phyloP scores from a whole-genome alignment of 2,888 invertebrate genomes.

The Tinea trinotella region DNA sequence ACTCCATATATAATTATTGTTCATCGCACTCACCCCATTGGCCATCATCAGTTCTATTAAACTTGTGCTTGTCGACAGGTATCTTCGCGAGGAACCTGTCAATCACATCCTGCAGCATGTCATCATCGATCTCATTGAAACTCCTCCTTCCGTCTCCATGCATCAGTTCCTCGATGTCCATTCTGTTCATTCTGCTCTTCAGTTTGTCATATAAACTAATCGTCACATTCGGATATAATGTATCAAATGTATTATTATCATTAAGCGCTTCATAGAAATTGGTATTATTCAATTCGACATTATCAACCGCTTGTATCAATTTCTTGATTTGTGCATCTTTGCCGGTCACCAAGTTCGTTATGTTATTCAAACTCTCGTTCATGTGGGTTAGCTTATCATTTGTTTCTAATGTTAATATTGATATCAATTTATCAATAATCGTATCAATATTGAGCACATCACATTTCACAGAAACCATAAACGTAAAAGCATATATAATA shows the following conservation, averaged over 20 bases:
- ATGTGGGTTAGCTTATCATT: constrained; percentile 37
- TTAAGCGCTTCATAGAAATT: constrained; percentile 44
- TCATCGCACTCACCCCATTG: constrained; percentile 47
- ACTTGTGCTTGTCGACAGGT: constrained; percentile 42
- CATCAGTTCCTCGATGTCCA: constrained; percentile 45
- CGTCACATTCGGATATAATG: constrained; percentile 31
- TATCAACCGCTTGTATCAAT: constrained; percentile 31
- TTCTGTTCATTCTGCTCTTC: constrained; percentile 54
- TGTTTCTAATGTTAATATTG: constrained; percentile 19
- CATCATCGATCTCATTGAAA: constrained; percentile 26
- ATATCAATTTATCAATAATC: neutral
- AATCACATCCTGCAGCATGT: constrained; percentile 35
- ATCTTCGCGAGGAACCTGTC: constrained; percentile 46
- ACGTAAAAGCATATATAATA: too few relatives aligned
- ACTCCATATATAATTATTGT: neutral
- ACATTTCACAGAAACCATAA: too few relatives aligned
- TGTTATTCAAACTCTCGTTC: constrained; percentile 38
- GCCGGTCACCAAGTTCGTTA: constrained; percentile 39
- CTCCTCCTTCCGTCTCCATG: constrained; percentile 30
- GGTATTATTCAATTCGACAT: constrained; percentile 39
- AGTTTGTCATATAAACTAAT: constrained; percentile 48
- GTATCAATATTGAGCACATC: neutral
- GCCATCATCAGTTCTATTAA: constrained; percentile 30
- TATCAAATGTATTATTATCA: constrained; percentile 40
- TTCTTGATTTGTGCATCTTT: constrained; percentile 34